Conservation (phyloP, 1,140 invertebrate species). For the Heterodera schachtii region DNA sequence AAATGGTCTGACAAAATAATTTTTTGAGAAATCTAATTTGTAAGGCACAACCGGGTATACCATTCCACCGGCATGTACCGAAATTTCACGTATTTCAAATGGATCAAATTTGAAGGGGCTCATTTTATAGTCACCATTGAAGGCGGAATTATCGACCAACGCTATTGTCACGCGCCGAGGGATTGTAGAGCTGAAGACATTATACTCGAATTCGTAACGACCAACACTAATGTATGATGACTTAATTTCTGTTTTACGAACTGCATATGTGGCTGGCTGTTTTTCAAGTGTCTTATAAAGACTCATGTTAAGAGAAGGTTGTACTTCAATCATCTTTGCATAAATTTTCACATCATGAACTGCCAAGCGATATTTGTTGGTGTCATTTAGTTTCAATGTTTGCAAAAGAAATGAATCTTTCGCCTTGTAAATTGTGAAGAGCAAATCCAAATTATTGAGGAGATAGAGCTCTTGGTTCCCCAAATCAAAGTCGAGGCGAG, state of each 20-base stretch:
- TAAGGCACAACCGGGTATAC: too few relatives aligned
- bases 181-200: background rate
- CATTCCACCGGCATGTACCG: too few relatives aligned
- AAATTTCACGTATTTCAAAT: background rate
- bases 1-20: conserved; percentile 9
- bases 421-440: conserved; percentile 29
- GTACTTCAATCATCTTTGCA: too few relatives aligned
- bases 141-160: background rate
- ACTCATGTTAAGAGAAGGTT: background rate
- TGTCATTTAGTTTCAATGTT: background rate
- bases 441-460: background rate
- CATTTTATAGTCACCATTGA: conserved; percentile 12
- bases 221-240: conserved; percentile 22
- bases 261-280: background rate
- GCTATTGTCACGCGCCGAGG: background rate
- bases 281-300: conserved; percentile 4
- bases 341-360: conserved; percentile 23
- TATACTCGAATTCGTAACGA: conserved; percentile 5
- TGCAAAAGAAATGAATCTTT: conserved; percentile 19
- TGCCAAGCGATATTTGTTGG: background rate
- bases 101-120: conserved; percentile 30
- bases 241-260: conserved; percentile 18
- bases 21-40: background rate
- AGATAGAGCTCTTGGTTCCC: too few relatives aligned
- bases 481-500: too few relatives aligned